Evolutionary conservation across 2,113 vertebrate species (phyloP).

Genomic region (Hydropotes inermis): DNA sequence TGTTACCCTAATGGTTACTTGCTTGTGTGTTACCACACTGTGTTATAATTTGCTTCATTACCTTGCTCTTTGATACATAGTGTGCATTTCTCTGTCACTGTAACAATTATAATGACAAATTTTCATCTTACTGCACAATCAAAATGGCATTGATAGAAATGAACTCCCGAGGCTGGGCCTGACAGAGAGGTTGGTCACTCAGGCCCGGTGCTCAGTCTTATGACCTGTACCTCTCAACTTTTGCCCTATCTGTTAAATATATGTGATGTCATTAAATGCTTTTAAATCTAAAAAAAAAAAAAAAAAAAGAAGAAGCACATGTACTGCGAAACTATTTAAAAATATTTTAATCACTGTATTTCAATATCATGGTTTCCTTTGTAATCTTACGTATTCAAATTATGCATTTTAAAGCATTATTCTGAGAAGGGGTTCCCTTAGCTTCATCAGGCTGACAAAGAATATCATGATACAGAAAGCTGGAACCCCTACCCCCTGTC

Average conservation of each 20-base stretch:
- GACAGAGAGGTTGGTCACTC: constrained; percentile 82
- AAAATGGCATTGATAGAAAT: constrained; percentile 89
- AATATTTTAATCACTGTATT: not conserved
- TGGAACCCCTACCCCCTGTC: not conserved
- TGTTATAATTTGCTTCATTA: constrained; percentile 93
- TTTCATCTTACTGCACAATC: constrained; percentile 98
- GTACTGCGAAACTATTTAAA: not conserved
- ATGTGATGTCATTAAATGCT: constrained; percentile 99
- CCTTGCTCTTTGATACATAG: constrained; percentile 96
- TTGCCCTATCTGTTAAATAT: constrained; percentile 94
- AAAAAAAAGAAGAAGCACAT: too few species aligned
- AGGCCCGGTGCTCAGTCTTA: constrained; percentile 90
- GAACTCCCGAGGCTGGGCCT: constrained; percentile 87
- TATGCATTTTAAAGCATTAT: not conserved
- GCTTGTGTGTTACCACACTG: constrained; percentile 92
- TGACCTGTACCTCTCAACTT: constrained; percentile 95
- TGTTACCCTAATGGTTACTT: constrained; percentile 91
- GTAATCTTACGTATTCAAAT: not conserved
- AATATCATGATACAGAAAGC: not conserved
- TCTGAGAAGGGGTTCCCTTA: not conserved
- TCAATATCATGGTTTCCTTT: not conserved
- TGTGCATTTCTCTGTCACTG: constrained; percentile 95
- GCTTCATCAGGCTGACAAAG: not conserved
- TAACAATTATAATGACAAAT: constrained; percentile 92
- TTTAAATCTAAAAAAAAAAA: constrained; percentile 99